Base-by-base conservation (phyloP, 2,797 vertebrate species). In the Helarctos malayanus region DNA sequence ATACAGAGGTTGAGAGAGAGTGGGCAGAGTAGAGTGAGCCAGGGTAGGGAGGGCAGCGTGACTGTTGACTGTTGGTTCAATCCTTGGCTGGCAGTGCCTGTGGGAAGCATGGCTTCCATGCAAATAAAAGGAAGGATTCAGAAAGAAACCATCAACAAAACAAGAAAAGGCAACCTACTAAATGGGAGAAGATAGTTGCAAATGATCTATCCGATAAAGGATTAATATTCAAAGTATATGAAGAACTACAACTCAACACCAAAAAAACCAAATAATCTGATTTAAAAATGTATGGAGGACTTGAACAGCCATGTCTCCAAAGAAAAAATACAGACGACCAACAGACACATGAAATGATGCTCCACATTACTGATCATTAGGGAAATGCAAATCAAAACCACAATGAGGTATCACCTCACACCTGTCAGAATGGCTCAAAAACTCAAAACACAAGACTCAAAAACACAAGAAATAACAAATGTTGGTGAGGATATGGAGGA, bases 61-160 rank as follows among this genome's bases (percentile, higher is more conserved):
- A 47, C 16, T 1, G 1, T 41, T 21, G 6, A 8, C 16, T 1
- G 1, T 41, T 21, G 6, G 2, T 65, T 47, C n/a, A 1, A 1
- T 47, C 47, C 29, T 54, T 25, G 49, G 49, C n/a, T 52, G 29
- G 19, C 52, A 87, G 27, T 32, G 15, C 23, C 76, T 27, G 13
- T 83, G 45, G 41, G 29, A 57, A 29, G 57, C 25, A 1, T 0
- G 3, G 45, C 59, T 3, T 61, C 38, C 15, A 19, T 47, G 35
- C 15, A 47, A 32, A 21, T 35, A 12, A n/a, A 81, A 83, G 45
- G 21, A 11, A 49, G 23, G 38, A 47, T 25, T 57, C 15, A 35
- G 73, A 49, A 75, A 47, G 27, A 75, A 16, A 5, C 27, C 12
- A 29, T 76, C 73, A 76, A 49, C 27, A 32, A 49, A 47, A 47